Conservation (phyloP, 2,797 vertebrate genomes). For the Tragelaphus eurycerus region DNA sequence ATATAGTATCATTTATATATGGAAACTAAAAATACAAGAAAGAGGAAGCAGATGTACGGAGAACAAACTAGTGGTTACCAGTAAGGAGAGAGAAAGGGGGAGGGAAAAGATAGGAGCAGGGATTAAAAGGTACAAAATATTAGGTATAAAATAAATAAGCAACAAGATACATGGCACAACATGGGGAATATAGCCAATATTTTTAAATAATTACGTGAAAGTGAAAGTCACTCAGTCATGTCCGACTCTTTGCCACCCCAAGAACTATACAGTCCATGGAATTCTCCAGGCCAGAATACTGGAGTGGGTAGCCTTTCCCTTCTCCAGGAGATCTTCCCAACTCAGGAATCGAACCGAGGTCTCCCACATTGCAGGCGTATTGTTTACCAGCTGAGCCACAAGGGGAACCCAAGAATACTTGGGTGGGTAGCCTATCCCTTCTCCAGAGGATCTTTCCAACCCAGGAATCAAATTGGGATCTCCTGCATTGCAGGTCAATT, state of each 20-base stretch:
- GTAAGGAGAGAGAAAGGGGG: neutral
- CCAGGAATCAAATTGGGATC: neutral
- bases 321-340: neutral
- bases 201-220: neutral
- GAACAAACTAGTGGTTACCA: neutral
- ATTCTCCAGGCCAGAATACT: neutral
- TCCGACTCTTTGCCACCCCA: rapidly evolving
- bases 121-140: neutral
- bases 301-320: neutral
- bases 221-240: neutral
- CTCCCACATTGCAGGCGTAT: neutral
- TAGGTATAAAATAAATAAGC: neutral
- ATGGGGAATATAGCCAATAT: neutral
- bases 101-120: neutral
- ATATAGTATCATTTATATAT: neutral
- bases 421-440: neutral
- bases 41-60: neutral
- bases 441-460: neutral
- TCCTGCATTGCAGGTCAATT: neutral
- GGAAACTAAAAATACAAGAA: neutral
- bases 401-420: neutral
- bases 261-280: neutral
- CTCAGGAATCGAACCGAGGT: neutral
- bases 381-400: neutral
- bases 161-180: neutral